Evolutionary conservation across 2,888 invertebrate genomes (phyloP).

Genomic region (Oeneis ivallda): DNA sequence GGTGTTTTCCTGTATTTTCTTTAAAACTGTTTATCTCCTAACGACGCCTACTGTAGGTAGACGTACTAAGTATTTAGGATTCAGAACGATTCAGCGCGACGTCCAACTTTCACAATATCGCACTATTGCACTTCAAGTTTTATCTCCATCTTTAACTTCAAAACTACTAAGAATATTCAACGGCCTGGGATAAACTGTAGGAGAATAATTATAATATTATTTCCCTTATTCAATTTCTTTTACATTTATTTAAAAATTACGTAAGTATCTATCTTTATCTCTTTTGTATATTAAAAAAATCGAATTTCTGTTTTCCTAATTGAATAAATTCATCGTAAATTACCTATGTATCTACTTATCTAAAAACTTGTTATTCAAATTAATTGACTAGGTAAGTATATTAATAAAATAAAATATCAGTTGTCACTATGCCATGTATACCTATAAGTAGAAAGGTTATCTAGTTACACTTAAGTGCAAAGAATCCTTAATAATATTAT

Average conservation of each 20-base stretch:
- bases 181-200: constrained; percentile 42
- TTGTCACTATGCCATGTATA: not conserved
- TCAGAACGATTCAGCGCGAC: constrained; percentile 48
- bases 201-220: constrained; percentile 31
- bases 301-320: not conserved
- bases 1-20: not conserved
- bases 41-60: constrained; percentile 36
- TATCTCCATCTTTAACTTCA: constrained; percentile 57
- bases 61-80: constrained; percentile 50
- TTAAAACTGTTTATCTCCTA: constrained; percentile 7
- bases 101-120: constrained; percentile 62
- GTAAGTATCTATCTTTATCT: not conserved
- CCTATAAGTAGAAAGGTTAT: no score
- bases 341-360: not conserved
- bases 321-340: constrained; percentile 1
- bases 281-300: not conserved
- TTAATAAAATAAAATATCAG: not conserved
- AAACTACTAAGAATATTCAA: constrained; percentile 47
- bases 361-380: not conserved
- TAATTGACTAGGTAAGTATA: not conserved
- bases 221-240: constrained; percentile 17
- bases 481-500: no score
- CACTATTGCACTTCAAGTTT: constrained; percentile 55
- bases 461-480: no score
- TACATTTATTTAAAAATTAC: not conserved